Conservation (phyloP, 2,113 vertebrate species). For the Psilopsiagon aurifrons region DNA sequence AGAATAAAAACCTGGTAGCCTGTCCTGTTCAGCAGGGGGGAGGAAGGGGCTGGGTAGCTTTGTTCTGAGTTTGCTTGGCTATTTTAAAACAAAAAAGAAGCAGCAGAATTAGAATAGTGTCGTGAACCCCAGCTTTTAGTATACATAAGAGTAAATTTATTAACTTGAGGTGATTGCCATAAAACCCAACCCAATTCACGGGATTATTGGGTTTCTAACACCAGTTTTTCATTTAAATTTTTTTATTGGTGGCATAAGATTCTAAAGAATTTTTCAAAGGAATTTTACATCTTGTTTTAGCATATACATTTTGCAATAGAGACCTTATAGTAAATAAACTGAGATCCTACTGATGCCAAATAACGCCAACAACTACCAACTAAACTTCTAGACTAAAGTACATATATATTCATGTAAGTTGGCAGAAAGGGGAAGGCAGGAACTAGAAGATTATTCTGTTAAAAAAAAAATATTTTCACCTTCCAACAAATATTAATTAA, state of each 20-base stretch:
- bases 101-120: neutral
- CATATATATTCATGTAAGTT: neutral
- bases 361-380: neutral
- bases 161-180: neutral
- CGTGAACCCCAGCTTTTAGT: neutral
- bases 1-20: neutral
- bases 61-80: neutral
- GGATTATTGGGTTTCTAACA: neutral
- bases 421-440: neutral
- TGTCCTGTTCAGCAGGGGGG: slow-evolving; percentile 9
- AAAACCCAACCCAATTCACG: neutral
- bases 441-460: neutral
- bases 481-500: neutral
- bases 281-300: neutral
- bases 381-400: neutral
- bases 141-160: neutral
- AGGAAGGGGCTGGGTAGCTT: neutral
- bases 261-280: neutral
- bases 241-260: neutral
- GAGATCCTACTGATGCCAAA: neutral
- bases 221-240: neutral
- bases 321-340: neutral
- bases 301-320: neutral
- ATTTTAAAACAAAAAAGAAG: slow-evolving; percentile 23
- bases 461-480: neutral